Conservation (phyloP, 1,140 invertebrate genomes). For the Drosophila hydei region DNA sequence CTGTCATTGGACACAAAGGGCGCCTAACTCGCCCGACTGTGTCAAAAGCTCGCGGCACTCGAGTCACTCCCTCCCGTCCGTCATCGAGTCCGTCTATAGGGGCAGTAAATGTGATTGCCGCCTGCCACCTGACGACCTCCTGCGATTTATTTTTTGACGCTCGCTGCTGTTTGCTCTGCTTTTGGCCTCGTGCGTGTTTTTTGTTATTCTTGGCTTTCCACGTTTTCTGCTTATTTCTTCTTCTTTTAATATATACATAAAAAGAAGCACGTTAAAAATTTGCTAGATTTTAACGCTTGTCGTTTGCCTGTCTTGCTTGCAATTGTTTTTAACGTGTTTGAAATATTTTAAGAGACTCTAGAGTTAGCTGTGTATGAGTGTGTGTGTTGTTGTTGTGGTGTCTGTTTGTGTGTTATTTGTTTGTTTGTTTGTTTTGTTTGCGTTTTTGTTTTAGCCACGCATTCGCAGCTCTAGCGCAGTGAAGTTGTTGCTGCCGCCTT, state of each 20-base stretch:
- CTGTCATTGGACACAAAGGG: constrained; percentile 17
- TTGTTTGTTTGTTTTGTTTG: constrained; percentile 62
- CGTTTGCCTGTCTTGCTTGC: constrained; percentile 40
- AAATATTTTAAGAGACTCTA: constrained; percentile 60
- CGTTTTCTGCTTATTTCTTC: background rate
- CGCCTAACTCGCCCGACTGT: constrained; percentile 1
- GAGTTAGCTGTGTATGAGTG: background rate
- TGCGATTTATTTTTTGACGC: background rate
- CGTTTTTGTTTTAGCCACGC: constrained; percentile 54
- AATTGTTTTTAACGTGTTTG: constrained; percentile 76
- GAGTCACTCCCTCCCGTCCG: constrained; percentile 24
- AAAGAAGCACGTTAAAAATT: constrained; percentile 62
- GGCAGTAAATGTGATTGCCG: constrained; percentile 69
- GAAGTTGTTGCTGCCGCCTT: constrained; percentile 69
- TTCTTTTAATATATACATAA: constrained; percentile 34
- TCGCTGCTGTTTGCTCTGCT: constrained; percentile 9
- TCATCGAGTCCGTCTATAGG: constrained; percentile 30
- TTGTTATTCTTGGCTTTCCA: constrained; percentile 33
- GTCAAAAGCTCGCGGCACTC: constrained; percentile 3
- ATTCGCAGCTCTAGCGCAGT: no score
- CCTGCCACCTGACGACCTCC: background rate
- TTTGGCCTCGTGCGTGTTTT: constrained; percentile 37
- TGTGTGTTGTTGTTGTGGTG: constrained; percentile 14
- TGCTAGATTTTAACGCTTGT: constrained; percentile 63
- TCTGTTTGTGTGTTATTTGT: constrained; percentile 13